phyloP scores from a whole-genome alignment of 2,797 vertebrate genomes.

The Peromyscus nudipes region DNA sequence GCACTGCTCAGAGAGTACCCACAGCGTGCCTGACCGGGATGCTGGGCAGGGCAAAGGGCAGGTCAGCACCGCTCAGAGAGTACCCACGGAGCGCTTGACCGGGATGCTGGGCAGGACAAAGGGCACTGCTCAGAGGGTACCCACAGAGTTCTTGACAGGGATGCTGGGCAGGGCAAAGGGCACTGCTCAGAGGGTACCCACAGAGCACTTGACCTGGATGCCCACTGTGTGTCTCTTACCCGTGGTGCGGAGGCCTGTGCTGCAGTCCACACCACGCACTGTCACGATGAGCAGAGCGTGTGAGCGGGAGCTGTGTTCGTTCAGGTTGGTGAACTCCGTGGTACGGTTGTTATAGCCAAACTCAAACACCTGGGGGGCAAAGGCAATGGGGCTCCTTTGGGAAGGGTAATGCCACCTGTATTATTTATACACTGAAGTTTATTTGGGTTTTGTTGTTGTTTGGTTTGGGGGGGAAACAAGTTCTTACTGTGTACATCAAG shows the following conservation, averaged over 20 bases:
- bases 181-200: accelerated
- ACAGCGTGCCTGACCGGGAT: accelerated
- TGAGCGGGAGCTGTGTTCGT: slow-evolving; percentile 97
- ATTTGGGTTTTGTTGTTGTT: neutral
- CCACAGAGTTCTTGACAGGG: accelerated
- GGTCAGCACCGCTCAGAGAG: too few relatives aligned
- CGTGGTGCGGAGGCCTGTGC: slow-evolving; percentile 93
- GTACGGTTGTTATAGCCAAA: slow-evolving; percentile 94
- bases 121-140: neutral
- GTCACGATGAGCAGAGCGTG: slow-evolving; percentile 96
- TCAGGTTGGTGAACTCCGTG: slow-evolving; percentile 96
- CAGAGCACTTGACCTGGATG: accelerated
- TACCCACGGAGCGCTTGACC: too few relatives aligned
- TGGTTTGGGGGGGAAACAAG: neutral
- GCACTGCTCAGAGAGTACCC: accelerated
- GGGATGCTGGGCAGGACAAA: neutral
- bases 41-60: neutral
- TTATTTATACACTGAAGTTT: neutral
- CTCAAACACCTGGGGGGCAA: slow-evolving; percentile 92
- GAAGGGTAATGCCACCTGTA: neutral
- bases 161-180: neutral
- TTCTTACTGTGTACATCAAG: neutral
- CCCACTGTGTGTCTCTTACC: slow-evolving; percentile 85
- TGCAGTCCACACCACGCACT: slow-evolving; percentile 91
- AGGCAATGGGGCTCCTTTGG: neutral